phyloP scores from a whole-genome alignment of 2,797 vertebrate species.

The Sebastes paucispinis region DNA sequence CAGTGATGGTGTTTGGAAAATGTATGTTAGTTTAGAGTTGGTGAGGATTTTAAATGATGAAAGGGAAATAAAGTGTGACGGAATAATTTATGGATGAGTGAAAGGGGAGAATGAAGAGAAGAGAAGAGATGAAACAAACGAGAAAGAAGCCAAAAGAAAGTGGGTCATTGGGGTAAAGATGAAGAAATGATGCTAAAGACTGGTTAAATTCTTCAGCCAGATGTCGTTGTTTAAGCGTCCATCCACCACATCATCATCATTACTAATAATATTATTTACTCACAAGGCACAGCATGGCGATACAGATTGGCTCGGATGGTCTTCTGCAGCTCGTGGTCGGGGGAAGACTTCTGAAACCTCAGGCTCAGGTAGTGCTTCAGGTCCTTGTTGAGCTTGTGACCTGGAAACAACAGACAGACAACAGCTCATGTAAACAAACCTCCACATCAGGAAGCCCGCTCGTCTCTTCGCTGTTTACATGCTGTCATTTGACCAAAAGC shows the following conservation, averaged over 20 bases:
- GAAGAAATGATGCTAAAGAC: constrained; percentile 7
- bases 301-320: constrained; percentile 95
- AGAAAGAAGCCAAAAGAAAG: constrained; percentile 21
- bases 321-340: constrained; percentile 94
- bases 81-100: neutral
- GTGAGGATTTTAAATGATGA: neutral
- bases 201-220: constrained; percentile 13
- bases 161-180: constrained; percentile 26
- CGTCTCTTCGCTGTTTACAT: neutral
- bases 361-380: constrained; percentile 93
- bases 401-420: constrained; percentile 73
- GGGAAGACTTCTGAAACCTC: constrained; percentile 93
- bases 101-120: constrained; percentile 13
- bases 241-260: neutral
- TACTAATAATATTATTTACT: constrained; percentile 71
- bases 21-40: neutral
- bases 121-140: constrained; percentile 13
- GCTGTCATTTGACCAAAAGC: constrained; percentile 13
- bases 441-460: neutral
- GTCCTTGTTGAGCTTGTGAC: constrained; percentile 90
- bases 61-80: constrained; percentile 1
- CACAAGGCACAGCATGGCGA: constrained; percentile 96
- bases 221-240: constrained; percentile 11
- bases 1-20: neutral
- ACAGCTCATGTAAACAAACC: constrained; percentile 28